phyloP scores from a whole-genome alignment of 1,140 invertebrate species.

The Ceratosolen fusciceps region DNA sequence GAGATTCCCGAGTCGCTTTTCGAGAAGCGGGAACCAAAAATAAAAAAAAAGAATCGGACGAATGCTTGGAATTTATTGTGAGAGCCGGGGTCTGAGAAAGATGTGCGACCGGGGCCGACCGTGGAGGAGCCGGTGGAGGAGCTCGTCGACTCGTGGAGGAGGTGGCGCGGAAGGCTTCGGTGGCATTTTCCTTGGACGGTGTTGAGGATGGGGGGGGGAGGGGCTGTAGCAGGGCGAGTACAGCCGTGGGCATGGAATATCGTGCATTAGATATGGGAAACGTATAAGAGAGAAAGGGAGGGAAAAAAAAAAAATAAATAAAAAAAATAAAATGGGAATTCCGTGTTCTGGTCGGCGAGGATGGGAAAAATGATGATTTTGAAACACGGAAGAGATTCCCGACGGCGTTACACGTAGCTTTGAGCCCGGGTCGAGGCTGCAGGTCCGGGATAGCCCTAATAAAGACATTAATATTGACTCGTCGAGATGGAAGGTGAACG shows the following conservation, averaged over 20 bases:
- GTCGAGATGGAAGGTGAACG: no score
- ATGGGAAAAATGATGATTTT: conserved; percentile 39
- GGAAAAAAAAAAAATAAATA: not conserved
- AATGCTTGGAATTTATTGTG: not conserved
- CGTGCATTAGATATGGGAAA: conserved; percentile 37
- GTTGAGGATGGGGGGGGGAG: not conserved
- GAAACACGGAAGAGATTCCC: conserved; percentile 44
- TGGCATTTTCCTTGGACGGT: not conserved
- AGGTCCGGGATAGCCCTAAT: conserved; percentile 58
- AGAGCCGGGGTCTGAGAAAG: not conserved
- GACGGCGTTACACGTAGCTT: conserved; percentile 36
- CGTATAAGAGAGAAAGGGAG: not conserved
- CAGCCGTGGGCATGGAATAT: conserved; percentile 15
- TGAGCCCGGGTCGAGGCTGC: conserved; percentile 36
- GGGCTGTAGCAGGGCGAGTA: not conserved
- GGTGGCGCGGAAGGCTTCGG: no score
- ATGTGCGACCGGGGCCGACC: no score
- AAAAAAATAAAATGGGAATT: not conserved
- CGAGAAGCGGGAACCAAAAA: no score
- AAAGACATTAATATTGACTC: conserved; percentile 70
- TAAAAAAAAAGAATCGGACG: no score
- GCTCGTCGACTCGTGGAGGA: no score
- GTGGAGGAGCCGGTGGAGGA: no score
- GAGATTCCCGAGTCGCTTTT: no score
- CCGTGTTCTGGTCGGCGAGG: not conserved